These are phyloP conservation scores for Podabrus alpinus DNA, from an alignment of 2,888 invertebrate genomes.

Conservation along the genomic window DNA sequence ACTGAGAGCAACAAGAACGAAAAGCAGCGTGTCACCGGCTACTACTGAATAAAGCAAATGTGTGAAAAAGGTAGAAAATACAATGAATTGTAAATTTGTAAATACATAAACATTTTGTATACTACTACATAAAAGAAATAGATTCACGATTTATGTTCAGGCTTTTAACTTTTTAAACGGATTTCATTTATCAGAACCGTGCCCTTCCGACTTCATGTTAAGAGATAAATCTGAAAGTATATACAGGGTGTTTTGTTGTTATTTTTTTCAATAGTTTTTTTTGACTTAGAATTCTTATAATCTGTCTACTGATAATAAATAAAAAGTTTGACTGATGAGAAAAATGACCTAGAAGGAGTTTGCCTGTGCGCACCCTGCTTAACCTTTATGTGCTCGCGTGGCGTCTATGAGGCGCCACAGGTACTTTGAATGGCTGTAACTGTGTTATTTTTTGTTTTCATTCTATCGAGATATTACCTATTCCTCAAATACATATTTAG, in stretches of 20 bases:
- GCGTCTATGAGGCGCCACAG: too few relatives aligned
- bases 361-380: too few relatives aligned
- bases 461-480: too few relatives aligned
- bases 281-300: too few relatives aligned
- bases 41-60: neutral
- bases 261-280: too few relatives aligned
- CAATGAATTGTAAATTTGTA: neutral
- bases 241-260: neutral
- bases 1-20: neutral
- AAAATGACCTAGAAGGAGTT: too few relatives aligned
- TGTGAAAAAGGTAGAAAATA: neutral
- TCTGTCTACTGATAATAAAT: too few relatives aligned
- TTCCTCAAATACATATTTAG: too few relatives aligned
- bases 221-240: neutral
- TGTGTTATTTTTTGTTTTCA: too few relatives aligned
- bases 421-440: too few relatives aligned
- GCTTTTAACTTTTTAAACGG: neutral
- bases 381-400: too few relatives aligned
- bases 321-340: too few relatives aligned
- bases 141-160: neutral
- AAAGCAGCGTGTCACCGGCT: neutral
- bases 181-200: neutral
- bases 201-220: neutral
- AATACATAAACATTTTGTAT: neutral
- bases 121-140: neutral